These are phyloP conservation scores for Drosophila rufa DNA, from an alignment of 1,140 invertebrate species.

Conservation along the genomic window DNA sequence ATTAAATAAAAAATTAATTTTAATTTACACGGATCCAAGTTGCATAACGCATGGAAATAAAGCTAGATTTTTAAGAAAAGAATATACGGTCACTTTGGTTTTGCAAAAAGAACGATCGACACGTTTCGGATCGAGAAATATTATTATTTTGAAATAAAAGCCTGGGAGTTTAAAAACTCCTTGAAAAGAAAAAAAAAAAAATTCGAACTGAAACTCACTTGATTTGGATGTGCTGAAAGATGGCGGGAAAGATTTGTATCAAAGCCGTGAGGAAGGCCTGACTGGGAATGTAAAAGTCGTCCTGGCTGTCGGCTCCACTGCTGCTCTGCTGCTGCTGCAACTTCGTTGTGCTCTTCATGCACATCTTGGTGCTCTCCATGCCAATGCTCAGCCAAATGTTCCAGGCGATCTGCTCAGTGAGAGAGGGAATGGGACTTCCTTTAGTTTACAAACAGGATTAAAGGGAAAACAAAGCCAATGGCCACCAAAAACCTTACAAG, in stretches of 20 bases:
- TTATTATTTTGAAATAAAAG: too few species aligned
- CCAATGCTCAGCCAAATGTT: constrained; percentile 95
- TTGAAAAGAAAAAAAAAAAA: too few species aligned
- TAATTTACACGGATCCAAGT: too few species aligned
- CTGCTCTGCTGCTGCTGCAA: constrained; percentile 33
- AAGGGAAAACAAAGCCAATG: too few species aligned
- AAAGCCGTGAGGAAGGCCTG: constrained; percentile 96
- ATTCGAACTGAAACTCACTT: constrained; percentile 85
- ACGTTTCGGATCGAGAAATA: too few species aligned
- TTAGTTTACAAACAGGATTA: neutral
- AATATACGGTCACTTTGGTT: too few species aligned
- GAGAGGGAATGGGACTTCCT: too few species aligned
- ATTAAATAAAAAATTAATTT: neutral
- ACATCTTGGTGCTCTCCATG: constrained; percentile 90
- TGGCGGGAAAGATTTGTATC: constrained; percentile 96
- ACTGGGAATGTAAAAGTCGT: constrained; percentile 93
- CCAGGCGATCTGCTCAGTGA: constrained; percentile 88
- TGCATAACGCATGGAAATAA: too few species aligned
- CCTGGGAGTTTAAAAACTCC: too few species aligned
- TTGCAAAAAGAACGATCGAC: too few species aligned
- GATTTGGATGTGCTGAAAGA: constrained; percentile 95
- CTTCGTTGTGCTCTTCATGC: constrained; percentile 85
- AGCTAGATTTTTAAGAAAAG: too few species aligned
- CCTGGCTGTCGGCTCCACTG: constrained; percentile 61
- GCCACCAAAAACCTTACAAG: constrained; percentile 2